phyloP scores from a whole-genome alignment of 2,113 vertebrate genomes.

The Malurus elegans region DNA sequence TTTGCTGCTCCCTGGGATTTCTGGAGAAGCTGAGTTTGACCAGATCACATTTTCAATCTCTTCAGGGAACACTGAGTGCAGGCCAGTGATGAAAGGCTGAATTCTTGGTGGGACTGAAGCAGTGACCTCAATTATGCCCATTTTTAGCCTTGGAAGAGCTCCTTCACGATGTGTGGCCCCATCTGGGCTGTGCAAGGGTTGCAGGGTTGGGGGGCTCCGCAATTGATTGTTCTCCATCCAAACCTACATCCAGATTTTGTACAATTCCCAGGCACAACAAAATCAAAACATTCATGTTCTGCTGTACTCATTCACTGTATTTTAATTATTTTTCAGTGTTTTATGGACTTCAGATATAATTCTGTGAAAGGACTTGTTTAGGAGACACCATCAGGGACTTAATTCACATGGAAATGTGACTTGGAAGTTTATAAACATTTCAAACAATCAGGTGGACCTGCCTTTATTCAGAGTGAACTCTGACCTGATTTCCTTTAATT shows the following conservation, averaged over 20 bases:
- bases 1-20: neutral
- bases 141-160: neutral
- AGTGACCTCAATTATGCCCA: neutral
- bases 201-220: neutral
- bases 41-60: neutral
- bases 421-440: neutral
- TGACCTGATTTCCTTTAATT: neutral
- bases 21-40: neutral
- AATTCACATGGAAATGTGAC: neutral
- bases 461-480: neutral
- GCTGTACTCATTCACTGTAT: neutral
- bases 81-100: neutral
- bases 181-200: neutral
- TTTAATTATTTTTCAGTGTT: neutral
- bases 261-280: neutral
- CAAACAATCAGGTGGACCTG: neutral
- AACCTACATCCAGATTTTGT: accelerated
- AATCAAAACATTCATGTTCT: neutral
- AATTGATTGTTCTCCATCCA: neutral
- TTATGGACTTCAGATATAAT: neutral
- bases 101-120: neutral
- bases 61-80: neutral
- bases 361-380: neutral
- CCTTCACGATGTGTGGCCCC: neutral
- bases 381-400: neutral